A percentile compares a stretch with the other conserved stretches of the same genome.
Evolutionary conservation across 2,888 invertebrate genomes (phyloP).

Genomic region (Oligia strigilis): DNA sequence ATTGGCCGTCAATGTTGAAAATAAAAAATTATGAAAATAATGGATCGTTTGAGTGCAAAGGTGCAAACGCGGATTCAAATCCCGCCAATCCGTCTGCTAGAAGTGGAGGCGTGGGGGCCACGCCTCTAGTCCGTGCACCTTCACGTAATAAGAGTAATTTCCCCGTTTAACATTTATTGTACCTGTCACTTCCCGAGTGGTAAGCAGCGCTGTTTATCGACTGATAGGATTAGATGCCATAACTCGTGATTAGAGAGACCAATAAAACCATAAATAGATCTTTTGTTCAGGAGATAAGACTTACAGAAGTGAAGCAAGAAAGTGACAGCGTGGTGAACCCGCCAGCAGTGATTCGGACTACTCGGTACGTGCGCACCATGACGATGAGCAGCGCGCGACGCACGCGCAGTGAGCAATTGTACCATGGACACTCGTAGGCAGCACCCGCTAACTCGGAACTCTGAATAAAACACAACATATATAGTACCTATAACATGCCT

Average conservation of each 20-base stretch:
- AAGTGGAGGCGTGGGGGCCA: background rate
- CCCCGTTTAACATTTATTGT: background rate
- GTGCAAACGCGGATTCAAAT: no score
- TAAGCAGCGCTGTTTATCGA: constrained; percentile 1
- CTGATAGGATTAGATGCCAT: background rate
- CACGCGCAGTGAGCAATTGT: constrained; percentile 72
- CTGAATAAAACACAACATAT: constrained; percentile 66
- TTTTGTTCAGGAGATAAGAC: constrained; percentile 34
- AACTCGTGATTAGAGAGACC: background rate
- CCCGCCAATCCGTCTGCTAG: background rate
- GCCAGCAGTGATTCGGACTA: constrained; percentile 79
- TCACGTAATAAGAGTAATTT: constrained; percentile 5
- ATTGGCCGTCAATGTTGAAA: no score
- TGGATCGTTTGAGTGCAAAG: no score
- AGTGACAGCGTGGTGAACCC: constrained; percentile 86
- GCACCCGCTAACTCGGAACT: constrained; percentile 80
- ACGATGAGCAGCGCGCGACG: constrained; percentile 79
- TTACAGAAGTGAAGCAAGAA: constrained; percentile 83
- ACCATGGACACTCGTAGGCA: constrained; percentile 85
- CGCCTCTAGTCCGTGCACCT: background rate
- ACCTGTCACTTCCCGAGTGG: background rate
- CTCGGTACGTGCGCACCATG: constrained; percentile 76
- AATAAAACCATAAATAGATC: constrained; percentile 21
- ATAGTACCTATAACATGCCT: background rate
- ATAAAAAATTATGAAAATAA: no score